Base-by-base conservation (phyloP, 2,888 invertebrate species). In the Xestobium rufovillosum region DNA sequence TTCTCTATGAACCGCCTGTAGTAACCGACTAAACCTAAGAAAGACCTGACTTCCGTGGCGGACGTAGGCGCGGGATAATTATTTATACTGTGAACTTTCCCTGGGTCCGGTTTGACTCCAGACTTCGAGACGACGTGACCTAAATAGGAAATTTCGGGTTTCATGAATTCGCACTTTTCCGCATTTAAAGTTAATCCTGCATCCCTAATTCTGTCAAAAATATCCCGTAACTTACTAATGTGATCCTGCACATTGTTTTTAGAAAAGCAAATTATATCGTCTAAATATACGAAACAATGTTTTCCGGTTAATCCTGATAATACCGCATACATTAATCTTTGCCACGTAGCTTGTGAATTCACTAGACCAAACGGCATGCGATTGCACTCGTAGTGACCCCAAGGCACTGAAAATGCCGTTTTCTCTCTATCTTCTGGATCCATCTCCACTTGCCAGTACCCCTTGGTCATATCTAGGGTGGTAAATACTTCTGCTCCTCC, bases 311-410 rank as follows among this genome's bases (percentile, higher is more conserved):
- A 38, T 3, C 47, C 53, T 1, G 39, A 26, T 6, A 56, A 38
- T 3, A 54, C 44, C 1, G 32, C 17, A 17, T 54, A 49, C 52
- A 57, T 53, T 11, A 57, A 37, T 2, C 54, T 31, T 37, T 56
- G 54, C 43, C 53, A 59, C 3, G 51, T 51, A 3, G 43, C 36
- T 8, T 51, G 51, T 1, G 52, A 48, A 15, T 53, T 53, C 1
- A 41, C 31, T 3, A 59, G 38, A 3, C 57, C 59, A 33, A 57
- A 61, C 2, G 53, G 50, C 52, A 56, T 51, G 0, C 42, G 11
- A 1, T 40, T 30, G 31, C 44, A 57, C 42, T 57, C 51, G 27
- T 43, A 57, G 25, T 56, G 47, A 3, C 52, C 51, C 44, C 51
- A 38, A 2, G 48, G 48, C 11, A 39, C 34, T 1, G 43, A 43